Conservation (phyloP, 2,888 invertebrate species). For the Philaethria dido region DNA sequence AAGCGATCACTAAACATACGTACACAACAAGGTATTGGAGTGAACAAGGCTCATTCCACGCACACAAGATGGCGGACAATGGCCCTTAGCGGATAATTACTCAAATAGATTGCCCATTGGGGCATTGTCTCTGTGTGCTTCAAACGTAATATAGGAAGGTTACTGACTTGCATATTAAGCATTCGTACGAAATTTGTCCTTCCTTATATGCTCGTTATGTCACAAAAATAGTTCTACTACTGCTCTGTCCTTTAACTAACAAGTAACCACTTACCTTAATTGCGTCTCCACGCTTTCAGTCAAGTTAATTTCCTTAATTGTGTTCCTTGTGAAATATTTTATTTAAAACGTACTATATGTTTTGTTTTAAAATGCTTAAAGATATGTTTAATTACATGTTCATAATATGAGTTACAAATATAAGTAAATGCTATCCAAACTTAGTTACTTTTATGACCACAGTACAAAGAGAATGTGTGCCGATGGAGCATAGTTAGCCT, state of each 20-base stretch:
- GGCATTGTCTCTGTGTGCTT: conserved; percentile 75
- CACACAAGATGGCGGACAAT: conserved; percentile 82
- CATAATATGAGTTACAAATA: background rate
- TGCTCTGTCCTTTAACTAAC: conserved; percentile 21
- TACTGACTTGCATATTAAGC: conserved; percentile 60
- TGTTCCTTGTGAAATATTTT: conserved; percentile 20
- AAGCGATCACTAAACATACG: conserved; percentile 64
- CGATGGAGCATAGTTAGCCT: conserved; percentile 40
- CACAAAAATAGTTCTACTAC: conserved; percentile 21
- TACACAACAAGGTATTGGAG: conserved; percentile 74
- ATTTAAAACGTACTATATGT: conserved; percentile 11
- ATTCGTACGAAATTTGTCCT: conserved; percentile 48
- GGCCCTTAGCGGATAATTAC: conserved; percentile 83
- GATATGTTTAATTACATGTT: background rate
- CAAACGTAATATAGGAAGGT: conserved; percentile 67
- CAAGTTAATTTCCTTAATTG: conserved; percentile 30
- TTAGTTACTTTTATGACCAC: conserved; percentile 18
- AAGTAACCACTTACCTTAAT: conserved; percentile 30
- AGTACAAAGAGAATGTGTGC: conserved; percentile 22
- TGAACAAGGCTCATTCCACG: conserved; percentile 79
- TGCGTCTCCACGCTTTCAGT: conserved; percentile 24
- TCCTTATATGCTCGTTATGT: conserved; percentile 30
- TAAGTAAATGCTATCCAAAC: conserved; percentile 1
- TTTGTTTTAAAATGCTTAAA: conserved; percentile 6
- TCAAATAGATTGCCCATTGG: conserved; percentile 84